These are phyloP conservation scores for Delphinapterus leucas DNA, from an alignment of 2,113 vertebrate genomes.

Conservation along the genomic window DNA sequence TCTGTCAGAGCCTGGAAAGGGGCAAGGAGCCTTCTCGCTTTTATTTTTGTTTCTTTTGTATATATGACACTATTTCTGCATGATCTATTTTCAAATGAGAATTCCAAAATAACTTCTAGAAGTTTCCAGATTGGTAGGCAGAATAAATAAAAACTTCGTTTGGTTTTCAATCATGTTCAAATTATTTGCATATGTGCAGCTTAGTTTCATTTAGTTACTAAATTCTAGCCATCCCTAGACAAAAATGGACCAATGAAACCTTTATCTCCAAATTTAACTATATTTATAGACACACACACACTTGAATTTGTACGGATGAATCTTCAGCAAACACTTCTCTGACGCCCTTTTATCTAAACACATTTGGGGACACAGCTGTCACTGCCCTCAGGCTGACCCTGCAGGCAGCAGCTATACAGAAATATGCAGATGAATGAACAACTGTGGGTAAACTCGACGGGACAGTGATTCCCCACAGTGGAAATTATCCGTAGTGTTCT, in stretches of 20 bases:
- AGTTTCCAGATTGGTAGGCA: neutral
- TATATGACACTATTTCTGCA: neutral
- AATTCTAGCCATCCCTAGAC: neutral
- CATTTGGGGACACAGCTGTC: neutral
- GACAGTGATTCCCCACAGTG: fast-evolving
- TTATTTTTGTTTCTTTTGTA: neutral
- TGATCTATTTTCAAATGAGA: neutral
- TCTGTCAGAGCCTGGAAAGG: neutral
- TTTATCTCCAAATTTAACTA: no score
- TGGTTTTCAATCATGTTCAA: neutral
- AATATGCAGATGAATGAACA: fast-evolving
- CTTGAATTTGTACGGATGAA: fast-evolving
- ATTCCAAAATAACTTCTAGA: neutral
- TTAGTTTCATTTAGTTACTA: neutral
- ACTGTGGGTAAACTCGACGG: fast-evolving
- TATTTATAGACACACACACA: neutral
- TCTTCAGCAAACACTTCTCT: neutral
- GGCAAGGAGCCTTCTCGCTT: neutral
- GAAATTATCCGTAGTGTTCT: fast-evolving
- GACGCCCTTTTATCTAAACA: no score
- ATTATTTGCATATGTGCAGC: neutral
- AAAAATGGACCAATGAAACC: neutral
- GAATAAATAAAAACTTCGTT: neutral
- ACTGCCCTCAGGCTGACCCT: fast-evolving
- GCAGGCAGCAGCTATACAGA: fast-evolving